Percentiles rank a stretch among this genome's conserved stretches.
Evolutionary conservation across 2,888 invertebrate genomes (phyloP).

Genomic region (Reticulitermes lucifugus): DNA sequence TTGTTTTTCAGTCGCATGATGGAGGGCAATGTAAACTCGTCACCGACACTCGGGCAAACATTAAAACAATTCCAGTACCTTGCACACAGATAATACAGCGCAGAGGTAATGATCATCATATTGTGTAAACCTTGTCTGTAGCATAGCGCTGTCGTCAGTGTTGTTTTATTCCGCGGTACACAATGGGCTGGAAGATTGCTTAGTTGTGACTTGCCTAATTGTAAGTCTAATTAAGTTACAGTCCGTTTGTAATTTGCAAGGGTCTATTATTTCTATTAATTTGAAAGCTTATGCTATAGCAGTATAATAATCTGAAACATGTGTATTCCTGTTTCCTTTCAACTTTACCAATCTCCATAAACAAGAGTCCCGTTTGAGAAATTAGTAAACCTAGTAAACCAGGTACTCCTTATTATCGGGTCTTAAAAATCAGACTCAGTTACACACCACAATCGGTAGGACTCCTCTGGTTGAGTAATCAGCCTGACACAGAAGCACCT

Average conservation of each 20-base stretch:
- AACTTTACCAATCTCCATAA: no score
- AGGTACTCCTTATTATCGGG: no score
- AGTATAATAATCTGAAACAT: no score
- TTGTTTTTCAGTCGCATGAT: not conserved
- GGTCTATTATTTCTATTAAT: not conserved
- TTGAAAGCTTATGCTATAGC: not conserved
- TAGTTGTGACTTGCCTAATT: not conserved
- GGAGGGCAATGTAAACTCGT: slow-evolving; percentile 3
- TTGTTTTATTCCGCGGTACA: not conserved
- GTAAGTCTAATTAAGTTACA: no score
- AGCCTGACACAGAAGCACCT: no score
- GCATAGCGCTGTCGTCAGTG: not conserved
- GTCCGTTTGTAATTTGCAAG: no score
- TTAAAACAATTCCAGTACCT: not conserved
- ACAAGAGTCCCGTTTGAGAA: no score
- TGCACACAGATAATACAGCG: not conserved
- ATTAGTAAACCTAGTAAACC: no score
- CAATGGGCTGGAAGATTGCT: not conserved
- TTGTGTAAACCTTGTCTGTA: not conserved
- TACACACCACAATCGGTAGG: no score
- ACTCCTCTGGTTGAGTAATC: no score
- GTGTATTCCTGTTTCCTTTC: no score
- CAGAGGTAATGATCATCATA: not conserved
- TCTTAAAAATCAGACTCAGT: no score
- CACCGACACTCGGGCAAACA: not conserved